Conservation (phyloP, 2,113 vertebrate genomes). For the Hucho hucho region DNA sequence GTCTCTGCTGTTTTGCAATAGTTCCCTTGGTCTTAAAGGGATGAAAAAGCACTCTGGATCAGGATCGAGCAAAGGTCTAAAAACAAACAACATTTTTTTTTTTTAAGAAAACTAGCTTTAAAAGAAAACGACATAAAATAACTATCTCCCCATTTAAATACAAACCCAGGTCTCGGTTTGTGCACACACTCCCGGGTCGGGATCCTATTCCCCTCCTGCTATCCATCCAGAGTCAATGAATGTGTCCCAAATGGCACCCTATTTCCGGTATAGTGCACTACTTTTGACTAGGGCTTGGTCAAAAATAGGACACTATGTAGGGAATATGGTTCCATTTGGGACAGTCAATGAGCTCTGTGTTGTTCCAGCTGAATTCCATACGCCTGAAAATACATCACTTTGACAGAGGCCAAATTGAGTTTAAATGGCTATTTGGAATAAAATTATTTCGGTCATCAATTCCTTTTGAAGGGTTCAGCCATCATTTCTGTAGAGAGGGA, state of each 20-base stretch:
- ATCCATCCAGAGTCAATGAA: conserved; percentile 38
- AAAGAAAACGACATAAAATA: conserved; percentile 26
- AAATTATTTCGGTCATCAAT: conserved; percentile 51
- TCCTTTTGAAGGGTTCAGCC: conserved; percentile 37
- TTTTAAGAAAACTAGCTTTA: conserved; percentile 3
- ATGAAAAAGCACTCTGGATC: conserved; percentile 10
- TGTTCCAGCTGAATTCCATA: conserved; percentile 64
- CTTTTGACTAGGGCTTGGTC: no score
- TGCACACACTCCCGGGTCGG: conserved; percentile 38
- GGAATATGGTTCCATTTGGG: no score
- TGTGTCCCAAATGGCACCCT: no score
- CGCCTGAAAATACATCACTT: conserved; percentile 61
- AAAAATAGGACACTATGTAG: no score
- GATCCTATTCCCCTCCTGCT: conserved; percentile 51
- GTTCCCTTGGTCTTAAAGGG: not conserved
- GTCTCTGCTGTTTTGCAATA: conserved; percentile 2
- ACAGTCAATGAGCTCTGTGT: conserved; percentile 42
- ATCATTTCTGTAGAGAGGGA: conserved; percentile 39
- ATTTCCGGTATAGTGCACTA: no score
- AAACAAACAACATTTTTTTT: no score
- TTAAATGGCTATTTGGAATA: conserved; percentile 52
- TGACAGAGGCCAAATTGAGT: conserved; percentile 53
- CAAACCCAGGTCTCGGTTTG: conserved; percentile 25
- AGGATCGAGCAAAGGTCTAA: conserved; percentile 17
- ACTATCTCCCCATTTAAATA: not conserved